Percentiles rank a stretch among this genome's conserved stretches.
These are phyloP conservation scores for Sylvilagus bachmani DNA, from an alignment of 2,113 vertebrate genomes.

Conservation along the genomic window DNA sequence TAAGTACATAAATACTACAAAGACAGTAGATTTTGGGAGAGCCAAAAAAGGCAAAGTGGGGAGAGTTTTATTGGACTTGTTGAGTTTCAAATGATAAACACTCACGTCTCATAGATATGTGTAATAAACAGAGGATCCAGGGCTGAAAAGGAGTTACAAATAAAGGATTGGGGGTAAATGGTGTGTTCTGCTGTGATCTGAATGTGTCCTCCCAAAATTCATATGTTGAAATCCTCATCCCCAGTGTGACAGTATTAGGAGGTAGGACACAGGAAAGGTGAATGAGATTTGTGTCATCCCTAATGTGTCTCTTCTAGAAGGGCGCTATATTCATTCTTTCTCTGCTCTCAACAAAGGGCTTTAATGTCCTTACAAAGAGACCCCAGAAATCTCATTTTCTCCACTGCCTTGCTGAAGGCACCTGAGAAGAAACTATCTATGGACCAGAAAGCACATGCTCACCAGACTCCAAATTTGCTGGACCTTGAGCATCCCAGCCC, in stretches of 20 bases:
- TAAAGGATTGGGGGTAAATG: background rate
- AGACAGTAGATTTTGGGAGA: background rate
- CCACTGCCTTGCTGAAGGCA: background rate
- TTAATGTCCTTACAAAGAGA: background rate
- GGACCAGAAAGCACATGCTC: background rate
- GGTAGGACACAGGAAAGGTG: background rate
- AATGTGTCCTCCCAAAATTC: background rate
- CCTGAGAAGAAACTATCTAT: background rate
- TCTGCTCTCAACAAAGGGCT: background rate
- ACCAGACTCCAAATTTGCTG: background rate
- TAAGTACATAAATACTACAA: background rate
- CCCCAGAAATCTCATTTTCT: background rate
- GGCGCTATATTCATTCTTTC: background rate
- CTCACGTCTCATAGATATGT: background rate
- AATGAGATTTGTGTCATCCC: background rate
- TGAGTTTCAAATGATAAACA: conserved; percentile 39
- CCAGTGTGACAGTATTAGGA: background rate
- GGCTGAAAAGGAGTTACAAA: background rate
- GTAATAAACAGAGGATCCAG: background rate
- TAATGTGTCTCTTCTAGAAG: background rate
- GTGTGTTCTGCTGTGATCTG: background rate
- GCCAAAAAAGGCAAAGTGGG: background rate
- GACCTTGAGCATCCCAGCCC: background rate
- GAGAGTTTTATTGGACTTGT: background rate
- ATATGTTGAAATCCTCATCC: background rate